These are phyloP conservation scores for Bombus vancouverensis DNA, from an alignment of 1,140 invertebrate genomes.

Conservation along the genomic window DNA sequence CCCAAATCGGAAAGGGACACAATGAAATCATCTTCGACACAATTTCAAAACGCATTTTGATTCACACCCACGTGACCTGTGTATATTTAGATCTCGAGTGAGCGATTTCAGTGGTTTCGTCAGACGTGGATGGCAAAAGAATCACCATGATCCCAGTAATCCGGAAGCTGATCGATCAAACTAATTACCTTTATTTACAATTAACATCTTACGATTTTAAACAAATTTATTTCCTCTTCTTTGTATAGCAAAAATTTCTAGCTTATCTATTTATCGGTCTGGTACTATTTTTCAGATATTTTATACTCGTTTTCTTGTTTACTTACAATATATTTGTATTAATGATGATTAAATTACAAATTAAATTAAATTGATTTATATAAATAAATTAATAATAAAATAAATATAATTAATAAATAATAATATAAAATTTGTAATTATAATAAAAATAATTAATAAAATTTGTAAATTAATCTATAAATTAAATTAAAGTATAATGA, in stretches of 20 bases:
- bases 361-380: too few relatives aligned
- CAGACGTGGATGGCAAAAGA: not conserved
- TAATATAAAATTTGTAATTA: too few relatives aligned
- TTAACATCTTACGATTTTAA: not conserved
- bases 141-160: not conserved
- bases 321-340: too few relatives aligned
- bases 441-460: too few relatives aligned
- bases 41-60: slow-evolving; percentile 29
- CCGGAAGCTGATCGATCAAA: slow-evolving; percentile 20
- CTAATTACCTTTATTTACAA: slow-evolving; percentile 2
- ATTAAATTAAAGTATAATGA: too few relatives aligned
- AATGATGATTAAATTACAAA: too few relatives aligned
- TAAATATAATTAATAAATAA: too few relatives aligned
- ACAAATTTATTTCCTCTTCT: not conserved
- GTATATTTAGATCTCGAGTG: slow-evolving; percentile 32
- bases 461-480: too few relatives aligned
- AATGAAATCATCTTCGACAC: slow-evolving; percentile 7
- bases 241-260: not conserved
- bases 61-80: slow-evolving; percentile 18
- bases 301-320: not conserved
- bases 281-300: not conserved
- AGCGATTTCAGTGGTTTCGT: slow-evolving; percentile 24
- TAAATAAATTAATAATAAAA: too few relatives aligned
- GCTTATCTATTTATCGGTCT: not conserved
- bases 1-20: not conserved